Evolutionary conservation across 1,140 invertebrate genomes (phyloP), one percentile per base, ranked within the genome.

Genomic region (Nephila pilipes): DNA sequence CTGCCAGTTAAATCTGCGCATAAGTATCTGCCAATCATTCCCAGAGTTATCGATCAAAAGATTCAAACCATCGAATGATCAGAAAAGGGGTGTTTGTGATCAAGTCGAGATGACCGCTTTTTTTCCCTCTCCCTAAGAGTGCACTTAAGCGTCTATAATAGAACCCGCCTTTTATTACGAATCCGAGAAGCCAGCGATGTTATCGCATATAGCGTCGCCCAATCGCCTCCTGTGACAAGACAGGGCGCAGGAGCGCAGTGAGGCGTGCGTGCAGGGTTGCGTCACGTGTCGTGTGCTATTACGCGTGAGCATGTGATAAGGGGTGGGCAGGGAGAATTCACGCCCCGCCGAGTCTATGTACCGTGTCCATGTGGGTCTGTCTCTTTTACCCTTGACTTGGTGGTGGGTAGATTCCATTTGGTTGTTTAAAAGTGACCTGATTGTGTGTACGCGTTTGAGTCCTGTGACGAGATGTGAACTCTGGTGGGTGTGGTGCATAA

Each of bases 271-370:
- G 54, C 29, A 25, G 29, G 46, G 87, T 91, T 91, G 89, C 89
- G 89, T 91, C 89, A 91, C 89, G 89, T 91, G 89, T 91, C 89
- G 29, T 55, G 29, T 36, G 75, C 89, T 58, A 91, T 91, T 91
- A 91, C 54, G 89, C 89, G 55, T 83, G 89, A 83, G 57, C 89
- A 79, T 79, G 69, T 83, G 81, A 83, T 83, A 83, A 54, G 81
- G 36, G 69, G 69, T 75, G 69, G 25, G 69, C 29, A 75, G 81
- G 46, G 36, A 5, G 75, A 18, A 79, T 83, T 83, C 81, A 90
- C 88, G 88, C 85, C 85, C 85, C 58, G 32, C 81, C 81, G 54
- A 57, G 25, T 83, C 54, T 57, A 54, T 83, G 81, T 54, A 55
- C 81, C 25, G 29, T 83, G 46, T 83, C 38, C 81, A 55, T 25